Base-by-base conservation (phyloP, 2,113 vertebrate species). In the Tursiops truncatus region DNA sequence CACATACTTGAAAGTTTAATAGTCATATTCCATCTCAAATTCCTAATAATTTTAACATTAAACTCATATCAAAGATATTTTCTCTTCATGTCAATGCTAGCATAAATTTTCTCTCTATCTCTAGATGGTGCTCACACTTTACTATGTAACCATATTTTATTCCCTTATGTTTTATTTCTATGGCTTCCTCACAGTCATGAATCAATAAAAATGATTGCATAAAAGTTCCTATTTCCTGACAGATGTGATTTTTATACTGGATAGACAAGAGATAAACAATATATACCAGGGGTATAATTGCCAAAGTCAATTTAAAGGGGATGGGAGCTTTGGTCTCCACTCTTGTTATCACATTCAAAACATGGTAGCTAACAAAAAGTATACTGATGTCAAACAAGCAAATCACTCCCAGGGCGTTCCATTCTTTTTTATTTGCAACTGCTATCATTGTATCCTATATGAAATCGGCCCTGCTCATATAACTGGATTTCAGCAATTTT, bases 71-170 rank as follows among this genome's bases (percentile, higher is more conserved):
- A 73, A 95, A 89, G 44, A 85, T 88, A 89, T 47, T 94, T 90
- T 68, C 47, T 96, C 83, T 94, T 90, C n/a, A 89, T 92, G 96
- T 96, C 76, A 94, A 70, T 63, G 44, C 8, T 97, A 96, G 82
- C 26, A 91, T 97, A 91, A 94, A 95, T 91, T 97, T 97, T 85
- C 79, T 89, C 31, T 91, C 81, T 87, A 74, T 87, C 62, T 97
- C 95, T 71, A 97, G 62, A 90, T 1, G 1, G 47, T 92, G 31
- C 60, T 97, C 65, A 95, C 31, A 80, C 3, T 93, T 97, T 85
- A 95, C 77, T 93, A 28, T 70, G 25, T 88, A 97, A 76, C 60
- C 62, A 96, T 65, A 53, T 92, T 96, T 97, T 97, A 96, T 97
- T 97, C 50, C 50, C 28, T 93, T 86, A 74, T 68, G 36, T 96